Evolutionary conservation across 2,113 vertebrate genomes (phyloP).

Genomic region (Ptyas mucosa): DNA sequence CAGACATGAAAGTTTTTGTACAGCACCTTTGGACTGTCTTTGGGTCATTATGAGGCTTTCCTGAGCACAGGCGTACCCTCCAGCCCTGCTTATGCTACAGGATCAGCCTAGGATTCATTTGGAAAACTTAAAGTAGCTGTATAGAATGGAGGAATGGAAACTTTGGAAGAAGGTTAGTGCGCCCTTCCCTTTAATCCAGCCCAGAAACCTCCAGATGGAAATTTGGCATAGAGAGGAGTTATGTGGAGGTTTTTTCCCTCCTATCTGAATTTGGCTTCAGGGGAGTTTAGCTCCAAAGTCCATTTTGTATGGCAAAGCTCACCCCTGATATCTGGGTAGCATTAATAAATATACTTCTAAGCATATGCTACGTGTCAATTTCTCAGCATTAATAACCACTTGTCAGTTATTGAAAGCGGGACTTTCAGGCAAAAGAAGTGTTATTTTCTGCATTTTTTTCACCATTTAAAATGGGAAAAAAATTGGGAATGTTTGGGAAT

Average conservation of each 20-base stretch:
- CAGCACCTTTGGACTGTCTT: rapidly evolving
- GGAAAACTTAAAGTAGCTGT: not conserved
- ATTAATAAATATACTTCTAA: not conserved
- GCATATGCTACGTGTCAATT: not conserved
- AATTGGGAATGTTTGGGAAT: no score
- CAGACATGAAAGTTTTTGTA: slow-evolving; percentile 15
- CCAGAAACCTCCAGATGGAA: not conserved
- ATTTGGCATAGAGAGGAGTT: not conserved
- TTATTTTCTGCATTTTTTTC: not conserved
- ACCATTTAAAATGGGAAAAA: not conserved
- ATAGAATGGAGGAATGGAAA: not conserved
- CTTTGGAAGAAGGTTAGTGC: slow-evolving; percentile 53
- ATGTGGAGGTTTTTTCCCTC: not conserved
- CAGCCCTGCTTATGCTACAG: not conserved
- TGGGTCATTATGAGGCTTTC: rapidly evolving
- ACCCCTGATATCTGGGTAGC: not conserved
- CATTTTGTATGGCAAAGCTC: not conserved
- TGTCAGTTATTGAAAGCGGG: not conserved
- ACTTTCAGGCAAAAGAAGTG: not conserved
- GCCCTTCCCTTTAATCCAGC: not conserved
- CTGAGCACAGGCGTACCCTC: not conserved
- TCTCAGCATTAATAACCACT: not conserved
- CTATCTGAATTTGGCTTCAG: not conserved
- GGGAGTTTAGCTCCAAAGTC: not conserved
- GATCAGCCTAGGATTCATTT: not conserved